Evolutionary conservation across 2,797 vertebrate species (phyloP).

Genomic region (Novumbra hubbsi): DNA sequence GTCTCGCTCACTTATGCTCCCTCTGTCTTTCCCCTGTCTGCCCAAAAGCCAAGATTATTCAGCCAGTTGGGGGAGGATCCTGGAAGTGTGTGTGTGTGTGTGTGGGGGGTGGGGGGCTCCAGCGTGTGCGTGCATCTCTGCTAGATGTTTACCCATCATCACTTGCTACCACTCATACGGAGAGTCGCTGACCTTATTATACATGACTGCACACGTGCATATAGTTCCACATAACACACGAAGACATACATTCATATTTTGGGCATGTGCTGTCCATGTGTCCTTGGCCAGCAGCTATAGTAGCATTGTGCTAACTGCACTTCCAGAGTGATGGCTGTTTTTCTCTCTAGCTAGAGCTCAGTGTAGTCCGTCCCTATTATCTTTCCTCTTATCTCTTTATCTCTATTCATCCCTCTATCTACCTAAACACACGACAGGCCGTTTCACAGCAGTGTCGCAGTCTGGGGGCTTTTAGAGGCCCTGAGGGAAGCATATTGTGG

Average conservation of each 20-base stretch:
- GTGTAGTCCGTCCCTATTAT: not conserved
- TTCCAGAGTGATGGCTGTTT: not conserved
- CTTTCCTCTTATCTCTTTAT: conserved; percentile 14
- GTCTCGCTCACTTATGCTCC: not conserved
- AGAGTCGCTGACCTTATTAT: not conserved
- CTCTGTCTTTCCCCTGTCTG: not conserved
- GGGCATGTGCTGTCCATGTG: not conserved
- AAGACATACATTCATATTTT: not conserved
- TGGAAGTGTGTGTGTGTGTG: conserved; percentile 12
- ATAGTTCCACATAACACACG: not conserved
- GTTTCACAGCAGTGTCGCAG: conserved; percentile 41
- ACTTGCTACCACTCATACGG: not conserved
- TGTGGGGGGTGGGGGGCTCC: conserved; percentile 11
- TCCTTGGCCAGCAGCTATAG: not conserved
- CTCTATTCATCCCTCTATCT: conserved; percentile 20
- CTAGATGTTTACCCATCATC: conserved; percentile 20
- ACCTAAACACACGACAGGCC: conserved; percentile 50
- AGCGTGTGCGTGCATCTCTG: conserved; percentile 3
- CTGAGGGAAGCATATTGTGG: conserved; percentile 48
- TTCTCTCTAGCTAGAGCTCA: conserved; percentile 6
- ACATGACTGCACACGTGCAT: not conserved
- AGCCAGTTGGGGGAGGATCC: not conserved
- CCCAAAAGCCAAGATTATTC: not conserved
- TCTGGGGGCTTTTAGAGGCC: conserved; percentile 39
- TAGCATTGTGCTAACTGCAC: conserved; percentile 16